Base-by-base conservation (phyloP, 64 coral and sea anemone genomes). In the Porites lutea region DNA sequence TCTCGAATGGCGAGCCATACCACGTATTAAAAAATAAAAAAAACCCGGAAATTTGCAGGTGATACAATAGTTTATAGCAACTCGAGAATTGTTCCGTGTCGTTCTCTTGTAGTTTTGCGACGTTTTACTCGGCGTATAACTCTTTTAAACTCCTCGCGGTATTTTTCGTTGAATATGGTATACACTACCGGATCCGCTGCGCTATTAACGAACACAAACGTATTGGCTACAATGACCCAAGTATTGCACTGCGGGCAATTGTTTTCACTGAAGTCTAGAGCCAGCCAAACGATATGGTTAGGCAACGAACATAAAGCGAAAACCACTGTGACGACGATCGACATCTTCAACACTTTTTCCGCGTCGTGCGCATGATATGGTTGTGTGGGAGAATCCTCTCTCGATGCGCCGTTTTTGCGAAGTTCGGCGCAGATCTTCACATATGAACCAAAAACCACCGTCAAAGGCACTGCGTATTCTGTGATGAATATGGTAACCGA, bases 151-250 rank as follows among this genome's bases (percentile, higher is more conserved):
- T 96, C 95, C 22, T 66, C 43, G 16, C 95, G 87, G 52, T 96
- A 96, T 82, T 93, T 96, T 15, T 93, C 87, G 46, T 96, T 93
- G 77, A 96, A 93, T 59, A 96, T 76, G 8, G 91, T 93, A 48
- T 86, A 96, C 22, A 96, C 82, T 3, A 96, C 46, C 9, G 95
- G 95, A 82, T 97, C 92, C 6, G 83, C 87, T 0, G 95, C 95
- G 49, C 88, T 94, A 59, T 94, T 97, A 5, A 73, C 83, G 82
- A 97, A 97, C 37, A 97, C 89, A 52, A 93, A 94, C 18, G 87
- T 80, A 62, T 97, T 97, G n/a, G 88, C 83, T 43, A 81, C 77
- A 55, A 91, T 92, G 19, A 97, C 69, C 95, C 95, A 97, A 4
- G 54, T 80, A 45, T 76, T 90, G 48, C 92, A 93, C 16, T 78